Evolutionary conservation across 1,140 invertebrate genomes (phyloP), one percentile per base, ranked within the genome.

Genomic region (Arctopsyche grandis): DNA sequence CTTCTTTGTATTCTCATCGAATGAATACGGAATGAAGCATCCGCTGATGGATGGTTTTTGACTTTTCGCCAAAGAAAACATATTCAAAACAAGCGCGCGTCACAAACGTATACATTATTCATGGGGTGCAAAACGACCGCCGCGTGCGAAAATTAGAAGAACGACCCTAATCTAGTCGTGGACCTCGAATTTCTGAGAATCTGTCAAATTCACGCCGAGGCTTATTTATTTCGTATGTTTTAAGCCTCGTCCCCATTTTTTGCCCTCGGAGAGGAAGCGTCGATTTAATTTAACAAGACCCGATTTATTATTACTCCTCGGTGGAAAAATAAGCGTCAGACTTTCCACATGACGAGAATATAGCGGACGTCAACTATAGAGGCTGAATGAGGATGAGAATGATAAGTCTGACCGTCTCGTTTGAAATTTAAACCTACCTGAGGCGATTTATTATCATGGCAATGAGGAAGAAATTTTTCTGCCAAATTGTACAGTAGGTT

Each of bases 171-270:
- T 38, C 29, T 38, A 38, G 29, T 38, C 29, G 29, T 38, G 7
- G 29, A 38, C 29, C 29, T 9, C 7, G 16, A 5, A 60, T 19
- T 60, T n/a, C 14, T 16, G 29, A 38, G 56, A 21, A 21, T 19
- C n/a, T 60, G 56, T 60, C 56, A 60, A 60, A 60, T 60, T 60
- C 56, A 21, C 56, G 56, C 7, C 1, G 56, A 16, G 56, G 48
- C 56, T 60, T 60, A 21, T 21, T 60, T 60, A n/a, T 19, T 60
- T 60, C 56, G 56, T 19, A 60, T 60, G 56, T 60, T 60, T 60
- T 19, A 60, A 60, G 19, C 56, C 9, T 60, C 21, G 5, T 60
- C 16, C 29, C 29, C 29, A 4, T 38, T 38, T 7, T 7, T 7
- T 38, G 29, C 7, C 7, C 7, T 4, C 29, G 29, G 7, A 38